These are phyloP conservation scores for Oncorhynchus gorbuscha DNA, from an alignment of 2,113 vertebrate genomes.

Conservation along the genomic window DNA sequence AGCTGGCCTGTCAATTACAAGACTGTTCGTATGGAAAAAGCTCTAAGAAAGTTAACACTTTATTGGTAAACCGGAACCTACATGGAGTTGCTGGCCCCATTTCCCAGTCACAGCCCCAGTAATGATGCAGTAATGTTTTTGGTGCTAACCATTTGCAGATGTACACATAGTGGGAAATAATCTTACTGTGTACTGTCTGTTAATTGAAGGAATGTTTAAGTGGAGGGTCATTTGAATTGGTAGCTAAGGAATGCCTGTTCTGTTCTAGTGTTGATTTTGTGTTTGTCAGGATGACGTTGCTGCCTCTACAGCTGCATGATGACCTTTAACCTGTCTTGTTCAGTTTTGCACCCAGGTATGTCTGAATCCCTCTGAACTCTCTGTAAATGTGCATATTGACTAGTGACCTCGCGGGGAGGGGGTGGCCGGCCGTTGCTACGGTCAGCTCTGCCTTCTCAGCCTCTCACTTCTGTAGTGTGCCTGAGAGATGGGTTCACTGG, in stretches of 20 bases:
- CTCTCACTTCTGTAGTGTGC: background rate
- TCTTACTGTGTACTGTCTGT: background rate
- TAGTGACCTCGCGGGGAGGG: background rate
- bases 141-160: background rate
- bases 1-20: background rate
- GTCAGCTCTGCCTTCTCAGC: conserved; percentile 10
- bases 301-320: conserved; percentile 19
- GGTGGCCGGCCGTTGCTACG: background rate
- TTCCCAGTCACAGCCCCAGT: background rate
- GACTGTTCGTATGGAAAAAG: background rate
- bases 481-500: background rate
- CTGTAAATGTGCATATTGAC: conserved; percentile 15
- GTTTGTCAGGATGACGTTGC: background rate
- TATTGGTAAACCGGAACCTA: background rate
- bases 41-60: background rate
- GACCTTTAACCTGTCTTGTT: conserved; percentile 30
- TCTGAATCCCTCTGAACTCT: background rate
- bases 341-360: background rate
- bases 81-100: background rate
- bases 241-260: background rate
- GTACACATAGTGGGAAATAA: background rate
- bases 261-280: background rate
- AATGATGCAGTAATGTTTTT: background rate
- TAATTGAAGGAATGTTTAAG: background rate
- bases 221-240: background rate